Evolutionary conservation across 2,113 vertebrate species (phyloP), one percentile per base, ranked within the genome.

Genomic region (Aptenodytes patagonicus): DNA sequence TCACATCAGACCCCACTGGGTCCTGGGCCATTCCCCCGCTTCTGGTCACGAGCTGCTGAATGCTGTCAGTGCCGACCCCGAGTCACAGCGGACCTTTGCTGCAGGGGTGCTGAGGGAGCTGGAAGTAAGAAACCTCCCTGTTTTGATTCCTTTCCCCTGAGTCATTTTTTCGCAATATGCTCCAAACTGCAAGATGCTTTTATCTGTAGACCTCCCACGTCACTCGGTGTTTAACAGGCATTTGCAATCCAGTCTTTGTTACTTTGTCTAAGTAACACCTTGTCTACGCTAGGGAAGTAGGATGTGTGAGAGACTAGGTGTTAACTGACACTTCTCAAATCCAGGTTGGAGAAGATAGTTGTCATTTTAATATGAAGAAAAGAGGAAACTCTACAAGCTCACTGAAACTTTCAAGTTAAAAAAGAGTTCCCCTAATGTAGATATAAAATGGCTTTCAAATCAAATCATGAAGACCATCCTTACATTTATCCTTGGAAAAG

Each of bases 231-330:
- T 93, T 87, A 92, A 89, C 62, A 72, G 75, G 87, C 73, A 32
- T 42, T 76, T 65, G 70, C 81, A 87, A 85, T 83, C 73, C 73
- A 54, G 34, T 13, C 54, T 84, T 83, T 89, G 65, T 47, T 96
- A 94, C 83, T 94, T 95, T 83, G 81, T 73, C 77, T 83, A 81
- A 72, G 93, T 34, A 94, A 80, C 94, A 95, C 94, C 91, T 96
- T 94, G 81, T 79, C 73, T 83, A 17, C 2, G 1, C 58, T 83
- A 36, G 83, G 49, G 51, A 94, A 94, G 94, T 95, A 93, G 93
- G 91, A 94, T 85, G 96, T 95, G 96, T 91, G 91, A 96, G 96
- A 93, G 91, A 93, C 91, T 49, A 91, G 89, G 89, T 91, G 97
- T 66, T 91, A 96, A 91, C 22, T 91, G 73, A n/a, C 62, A 62